These are phyloP conservation scores for Scaptomyza hsui DNA, from an alignment of 1,140 invertebrate genomes.

Conservation along the genomic window DNA sequence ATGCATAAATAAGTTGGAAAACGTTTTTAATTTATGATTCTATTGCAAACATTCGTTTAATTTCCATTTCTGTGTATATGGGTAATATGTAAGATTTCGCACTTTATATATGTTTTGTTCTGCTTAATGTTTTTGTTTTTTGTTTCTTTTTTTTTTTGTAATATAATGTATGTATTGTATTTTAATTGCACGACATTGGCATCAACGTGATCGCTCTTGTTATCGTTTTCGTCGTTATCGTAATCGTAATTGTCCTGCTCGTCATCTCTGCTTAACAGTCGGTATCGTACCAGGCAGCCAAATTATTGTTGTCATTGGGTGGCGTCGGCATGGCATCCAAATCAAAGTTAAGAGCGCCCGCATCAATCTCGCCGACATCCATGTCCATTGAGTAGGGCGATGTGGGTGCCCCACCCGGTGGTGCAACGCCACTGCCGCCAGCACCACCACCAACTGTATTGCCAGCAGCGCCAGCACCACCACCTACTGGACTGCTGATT, in stretches of 20 bases:
- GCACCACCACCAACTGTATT: slow-evolving; percentile 79
- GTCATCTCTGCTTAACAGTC: slow-evolving; percentile 89
- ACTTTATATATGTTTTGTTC: slow-evolving; percentile 55
- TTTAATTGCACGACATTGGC: slow-evolving; percentile 26
- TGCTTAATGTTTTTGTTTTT: slow-evolving; percentile 17
- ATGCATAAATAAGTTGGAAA: slow-evolving; percentile 5
- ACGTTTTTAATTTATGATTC: slow-evolving; percentile 60
- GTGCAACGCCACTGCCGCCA: slow-evolving; percentile 85
- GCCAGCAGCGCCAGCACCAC: slow-evolving; percentile 52
- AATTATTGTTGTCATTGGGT: slow-evolving; percentile 94
- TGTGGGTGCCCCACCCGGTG: slow-evolving; percentile 87
- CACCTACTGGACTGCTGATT: slow-evolving; percentile 89
- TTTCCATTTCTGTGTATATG: slow-evolving; percentile 67
- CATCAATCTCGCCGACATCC: slow-evolving; percentile 91
- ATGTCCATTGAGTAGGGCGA: slow-evolving; percentile 90
- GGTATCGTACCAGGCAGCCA: slow-evolving; percentile 98
- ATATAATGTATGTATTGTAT: slow-evolving; percentile 30
- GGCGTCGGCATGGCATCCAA: slow-evolving; percentile 93
- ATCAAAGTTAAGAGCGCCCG: slow-evolving; percentile 92
- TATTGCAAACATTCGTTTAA: slow-evolving; percentile 80
- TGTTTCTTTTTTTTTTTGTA: neutral
- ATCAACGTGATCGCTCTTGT: slow-evolving; percentile 5
- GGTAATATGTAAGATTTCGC: slow-evolving; percentile 61
- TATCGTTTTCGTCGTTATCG: slow-evolving; percentile 10
- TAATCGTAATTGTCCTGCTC: slow-evolving; percentile 16